A percentile compares a stretch with the other conserved stretches of the same genome.
phyloP scores from a whole-genome alignment of 2,113 vertebrate genomes.

The Phoenicopterus ruber region DNA sequence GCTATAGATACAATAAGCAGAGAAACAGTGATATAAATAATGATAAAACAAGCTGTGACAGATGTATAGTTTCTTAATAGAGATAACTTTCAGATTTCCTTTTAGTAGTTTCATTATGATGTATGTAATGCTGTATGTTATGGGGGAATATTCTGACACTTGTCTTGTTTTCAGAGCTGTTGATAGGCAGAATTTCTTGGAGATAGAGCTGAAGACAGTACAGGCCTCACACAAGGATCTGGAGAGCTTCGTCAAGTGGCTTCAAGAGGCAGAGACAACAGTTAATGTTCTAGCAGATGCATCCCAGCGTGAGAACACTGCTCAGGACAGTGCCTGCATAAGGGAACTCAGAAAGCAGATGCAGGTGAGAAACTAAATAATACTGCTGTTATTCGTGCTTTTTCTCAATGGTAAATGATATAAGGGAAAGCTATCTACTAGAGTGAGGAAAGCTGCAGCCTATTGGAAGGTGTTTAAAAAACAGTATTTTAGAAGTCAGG shows the following conservation, averaged over 20 bases:
- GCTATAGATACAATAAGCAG: neutral
- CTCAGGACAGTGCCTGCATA: slow-evolving; percentile 76
- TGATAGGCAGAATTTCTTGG: slow-evolving; percentile 83
- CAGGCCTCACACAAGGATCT: slow-evolving; percentile 87
- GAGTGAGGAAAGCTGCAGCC: neutral
- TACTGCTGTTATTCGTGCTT: neutral
- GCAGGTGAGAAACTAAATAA: slow-evolving; percentile 75
- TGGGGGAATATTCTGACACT: neutral
- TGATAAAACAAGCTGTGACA: neutral
- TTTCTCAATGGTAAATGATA: neutral
- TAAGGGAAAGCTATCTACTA: neutral
- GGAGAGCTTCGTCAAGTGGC: slow-evolving; percentile 92
- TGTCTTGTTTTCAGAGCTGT: slow-evolving; percentile 75
- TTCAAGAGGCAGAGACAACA: slow-evolving; percentile 92
- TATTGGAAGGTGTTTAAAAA: neutral
- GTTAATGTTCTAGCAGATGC: slow-evolving; percentile 87
- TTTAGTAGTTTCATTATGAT: neutral
- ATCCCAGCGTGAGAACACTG: slow-evolving; percentile 83
- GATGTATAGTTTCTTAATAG: neutral
- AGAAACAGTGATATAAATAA: neutral
- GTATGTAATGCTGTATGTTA: neutral
- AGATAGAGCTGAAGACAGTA: slow-evolving; percentile 82
- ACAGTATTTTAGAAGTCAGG: neutral
- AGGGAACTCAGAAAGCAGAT: slow-evolving; percentile 84
- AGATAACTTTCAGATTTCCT: neutral